Evolutionary conservation across 2,113 vertebrate species (phyloP).

Genomic region (Hippocampus abdominalis): DNA sequence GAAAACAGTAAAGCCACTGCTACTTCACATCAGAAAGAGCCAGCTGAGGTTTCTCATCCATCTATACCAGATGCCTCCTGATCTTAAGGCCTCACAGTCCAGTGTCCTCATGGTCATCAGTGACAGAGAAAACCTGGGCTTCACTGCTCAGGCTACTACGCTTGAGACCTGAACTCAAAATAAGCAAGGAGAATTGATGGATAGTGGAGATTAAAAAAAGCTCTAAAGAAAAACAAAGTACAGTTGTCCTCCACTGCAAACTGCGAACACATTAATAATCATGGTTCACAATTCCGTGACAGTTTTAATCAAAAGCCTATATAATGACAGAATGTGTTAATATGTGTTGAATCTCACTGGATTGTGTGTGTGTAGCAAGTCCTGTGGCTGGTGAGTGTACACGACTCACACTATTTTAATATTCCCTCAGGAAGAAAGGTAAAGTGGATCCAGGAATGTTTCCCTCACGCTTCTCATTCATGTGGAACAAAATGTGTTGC

Average conservation of each 20-base stretch:
- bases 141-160: too few relatives aligned
- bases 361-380: not conserved
- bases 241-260: not conserved
- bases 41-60: too few relatives aligned
- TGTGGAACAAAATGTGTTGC: conserved; percentile 49
- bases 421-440: conserved; percentile 11
- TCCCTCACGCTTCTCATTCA: conserved; percentile 34
- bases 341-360: not conserved
- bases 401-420: not conserved
- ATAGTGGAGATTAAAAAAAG: not conserved
- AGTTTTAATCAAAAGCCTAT: not conserved
- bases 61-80: too few relatives aligned
- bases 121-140: too few relatives aligned
- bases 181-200: too few relatives aligned
- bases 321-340: not conserved
- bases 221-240: not conserved
- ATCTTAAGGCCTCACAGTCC: too few relatives aligned
- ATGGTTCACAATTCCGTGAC: not conserved
- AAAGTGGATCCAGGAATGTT: conserved; percentile 50
- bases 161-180: too few relatives aligned
- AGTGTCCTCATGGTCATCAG: too few relatives aligned
- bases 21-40: too few relatives aligned
- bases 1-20: too few relatives aligned
- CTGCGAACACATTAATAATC: not conserved
- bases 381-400: not conserved